phyloP scores from a whole-genome alignment of 2,113 vertebrate genomes.

The Sciurus niger region DNA sequence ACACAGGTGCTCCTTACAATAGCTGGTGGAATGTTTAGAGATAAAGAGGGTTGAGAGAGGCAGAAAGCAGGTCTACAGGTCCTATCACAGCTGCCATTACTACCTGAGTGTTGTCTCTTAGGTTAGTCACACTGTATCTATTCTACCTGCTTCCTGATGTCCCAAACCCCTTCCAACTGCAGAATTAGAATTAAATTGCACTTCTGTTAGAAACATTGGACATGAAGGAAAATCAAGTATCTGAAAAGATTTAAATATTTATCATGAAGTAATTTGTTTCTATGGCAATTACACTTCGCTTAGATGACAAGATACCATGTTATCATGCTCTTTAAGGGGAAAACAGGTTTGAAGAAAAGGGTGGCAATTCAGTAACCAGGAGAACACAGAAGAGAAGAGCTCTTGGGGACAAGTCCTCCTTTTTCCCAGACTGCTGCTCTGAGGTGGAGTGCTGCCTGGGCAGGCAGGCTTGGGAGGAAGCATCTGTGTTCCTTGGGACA shows the following conservation, averaged over 20 bases:
- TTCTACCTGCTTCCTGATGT: neutral
- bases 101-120: neutral
- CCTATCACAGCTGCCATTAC: neutral
- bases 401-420: neutral
- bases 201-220: neutral
- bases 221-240: neutral
- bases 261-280: neutral
- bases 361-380: neutral
- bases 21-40: neutral
- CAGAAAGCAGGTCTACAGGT: neutral
- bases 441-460: neutral
- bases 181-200: neutral
- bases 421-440: neutral
- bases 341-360: neutral
- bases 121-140: neutral
- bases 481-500: neutral
- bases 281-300: neutral
- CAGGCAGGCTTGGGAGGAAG: neutral
- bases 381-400: neutral
- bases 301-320: neutral
- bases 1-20: neutral
- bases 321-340: neutral
- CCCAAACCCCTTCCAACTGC: neutral
- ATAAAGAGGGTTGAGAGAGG: neutral
- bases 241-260: conserved; percentile 2